These are phyloP conservation scores for Gymnorhina tibicen DNA, from an alignment of 2,113 vertebrate species.

Conservation along the genomic window DNA sequence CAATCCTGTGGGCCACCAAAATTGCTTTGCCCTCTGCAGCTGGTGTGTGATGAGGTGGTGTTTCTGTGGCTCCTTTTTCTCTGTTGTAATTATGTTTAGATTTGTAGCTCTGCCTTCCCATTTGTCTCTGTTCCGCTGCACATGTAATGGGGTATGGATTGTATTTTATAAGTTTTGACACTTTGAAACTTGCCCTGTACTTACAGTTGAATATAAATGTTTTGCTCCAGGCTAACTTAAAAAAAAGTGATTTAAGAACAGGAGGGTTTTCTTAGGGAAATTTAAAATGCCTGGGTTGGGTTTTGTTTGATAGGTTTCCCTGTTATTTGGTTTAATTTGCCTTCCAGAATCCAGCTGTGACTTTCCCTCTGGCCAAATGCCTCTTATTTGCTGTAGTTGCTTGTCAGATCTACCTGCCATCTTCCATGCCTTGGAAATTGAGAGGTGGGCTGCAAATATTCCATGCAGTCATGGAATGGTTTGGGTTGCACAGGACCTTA, in stretches of 20 bases:
- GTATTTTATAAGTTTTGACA: background rate
- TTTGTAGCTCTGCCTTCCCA: background rate
- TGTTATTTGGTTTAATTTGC: background rate
- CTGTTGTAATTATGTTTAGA: background rate
- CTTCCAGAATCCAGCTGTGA: background rate
- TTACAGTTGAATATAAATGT: background rate
- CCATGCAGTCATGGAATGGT: background rate
- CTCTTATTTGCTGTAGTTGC: background rate
- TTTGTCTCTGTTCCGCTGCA: background rate
- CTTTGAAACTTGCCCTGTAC: background rate
- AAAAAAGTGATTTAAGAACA: background rate
- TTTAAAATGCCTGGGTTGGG: background rate
- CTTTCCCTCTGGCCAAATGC: background rate
- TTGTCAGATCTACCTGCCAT: background rate
- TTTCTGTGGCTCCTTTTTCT: background rate
- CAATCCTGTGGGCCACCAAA: background rate
- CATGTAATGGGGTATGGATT: background rate
- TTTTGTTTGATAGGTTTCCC: background rate
- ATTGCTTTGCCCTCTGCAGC: background rate
- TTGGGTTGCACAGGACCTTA: background rate
- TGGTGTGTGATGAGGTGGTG: background rate
- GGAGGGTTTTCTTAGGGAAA: background rate
- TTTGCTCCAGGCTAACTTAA: background rate
- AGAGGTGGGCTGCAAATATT: background rate
- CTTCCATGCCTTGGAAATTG: background rate